phyloP scores from a whole-genome alignment of 2,797 vertebrate genomes.

The Megalops cyprinoides region DNA sequence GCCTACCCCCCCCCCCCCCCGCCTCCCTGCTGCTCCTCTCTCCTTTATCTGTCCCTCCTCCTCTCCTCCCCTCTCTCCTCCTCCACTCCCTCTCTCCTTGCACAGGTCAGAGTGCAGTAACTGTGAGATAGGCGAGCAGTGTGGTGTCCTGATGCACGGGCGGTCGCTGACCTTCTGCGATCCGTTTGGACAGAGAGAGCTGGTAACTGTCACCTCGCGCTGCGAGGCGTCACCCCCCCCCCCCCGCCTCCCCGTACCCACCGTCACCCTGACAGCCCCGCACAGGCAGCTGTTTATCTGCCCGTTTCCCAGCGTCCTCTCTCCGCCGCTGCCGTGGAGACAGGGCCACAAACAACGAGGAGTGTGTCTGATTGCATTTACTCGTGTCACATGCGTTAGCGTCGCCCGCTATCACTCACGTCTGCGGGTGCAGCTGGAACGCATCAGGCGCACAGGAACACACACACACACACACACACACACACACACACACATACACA shows the following conservation, averaged over 20 bases:
- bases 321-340: neutral
- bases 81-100: neutral
- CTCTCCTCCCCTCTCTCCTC: neutral
- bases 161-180: constrained; percentile 92
- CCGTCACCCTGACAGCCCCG: constrained; percentile 28
- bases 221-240: no score
- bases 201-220: constrained; percentile 77
- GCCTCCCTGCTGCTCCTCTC: neutral
- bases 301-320: neutral
- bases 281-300: neutral
- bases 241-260: neutral
- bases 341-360: constrained; percentile 35
- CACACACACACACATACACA: neutral
- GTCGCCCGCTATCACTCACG: constrained; percentile 62
- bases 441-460: constrained; percentile 59
- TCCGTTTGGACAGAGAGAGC: constrained; percentile 88
- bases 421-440: constrained; percentile 59
- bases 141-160: constrained; percentile 91
- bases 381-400: constrained; percentile 58
- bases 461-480: constrained; percentile 32
- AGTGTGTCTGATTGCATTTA: constrained; percentile 55
- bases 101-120: constrained; percentile 88
- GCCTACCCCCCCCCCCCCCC: neutral
- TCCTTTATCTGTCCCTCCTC: neutral
- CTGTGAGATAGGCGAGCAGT: constrained; percentile 90